Percentiles rank a stretch among this genome's conserved stretches.
Conservation (phyloP, 2,797 vertebrate species). For the Bradypodion pumilum region DNA sequence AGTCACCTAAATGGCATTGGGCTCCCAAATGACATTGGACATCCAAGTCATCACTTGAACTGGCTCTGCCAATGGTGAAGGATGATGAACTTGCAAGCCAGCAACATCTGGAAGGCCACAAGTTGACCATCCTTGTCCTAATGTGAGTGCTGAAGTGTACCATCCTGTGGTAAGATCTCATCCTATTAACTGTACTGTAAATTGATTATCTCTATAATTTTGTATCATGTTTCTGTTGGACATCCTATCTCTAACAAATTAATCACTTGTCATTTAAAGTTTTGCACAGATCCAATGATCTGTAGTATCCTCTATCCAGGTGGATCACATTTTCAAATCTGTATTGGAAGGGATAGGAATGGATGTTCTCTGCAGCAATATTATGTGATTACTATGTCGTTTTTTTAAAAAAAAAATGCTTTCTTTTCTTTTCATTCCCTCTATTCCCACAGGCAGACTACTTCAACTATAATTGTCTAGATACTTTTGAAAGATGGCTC, state of each 20-base stretch:
- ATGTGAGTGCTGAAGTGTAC: not conserved
- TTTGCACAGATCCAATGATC: not conserved
- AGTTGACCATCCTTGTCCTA: not conserved
- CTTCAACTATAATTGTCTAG: slow-evolving; percentile 32
- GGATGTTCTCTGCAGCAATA: not conserved
- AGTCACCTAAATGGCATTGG: too few species aligned
- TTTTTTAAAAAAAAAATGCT: slow-evolving; percentile 21
- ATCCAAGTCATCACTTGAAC: too few species aligned
- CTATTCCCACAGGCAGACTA: slow-evolving; percentile 4
- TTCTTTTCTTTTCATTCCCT: slow-evolving; percentile 17
- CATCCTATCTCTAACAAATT: too few species aligned
- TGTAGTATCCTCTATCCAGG: not conserved
- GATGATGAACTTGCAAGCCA: not conserved
- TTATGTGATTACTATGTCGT: not conserved
- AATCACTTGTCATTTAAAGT: not conserved
- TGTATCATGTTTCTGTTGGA: not conserved
- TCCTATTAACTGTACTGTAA: not conserved
- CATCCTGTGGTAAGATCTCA: not conserved
- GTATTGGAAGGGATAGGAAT: not conserved
- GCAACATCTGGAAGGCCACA: not conserved
- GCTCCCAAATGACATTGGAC: too few species aligned
- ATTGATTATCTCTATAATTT: not conserved
- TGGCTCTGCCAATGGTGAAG: not conserved
- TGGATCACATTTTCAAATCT: not conserved
- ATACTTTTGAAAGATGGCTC: too few species aligned